A percentile compares a stretch with the other conserved stretches of the same genome.
phyloP scores from a whole-genome alignment of 2,113 vertebrate species.

The Chlorocebus sabaeus region DNA sequence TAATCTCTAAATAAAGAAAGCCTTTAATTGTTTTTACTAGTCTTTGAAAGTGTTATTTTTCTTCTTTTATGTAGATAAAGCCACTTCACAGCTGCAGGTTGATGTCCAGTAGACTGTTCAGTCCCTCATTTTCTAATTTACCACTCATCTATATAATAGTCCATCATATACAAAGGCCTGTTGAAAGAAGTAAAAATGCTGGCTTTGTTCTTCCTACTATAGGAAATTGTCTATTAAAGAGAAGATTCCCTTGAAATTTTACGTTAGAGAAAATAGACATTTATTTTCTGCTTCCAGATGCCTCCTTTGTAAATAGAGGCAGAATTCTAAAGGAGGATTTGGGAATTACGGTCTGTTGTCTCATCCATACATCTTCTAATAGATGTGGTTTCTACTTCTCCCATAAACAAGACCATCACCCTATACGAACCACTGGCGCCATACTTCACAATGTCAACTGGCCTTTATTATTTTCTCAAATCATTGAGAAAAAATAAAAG shows the following conservation, averaged over 20 bases:
- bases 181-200: background rate
- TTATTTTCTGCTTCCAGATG: background rate
- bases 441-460: background rate
- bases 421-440: background rate
- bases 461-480: background rate
- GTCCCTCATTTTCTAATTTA: background rate
- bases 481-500: background rate
- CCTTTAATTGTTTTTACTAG: background rate
- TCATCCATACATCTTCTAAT: background rate
- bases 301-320: background rate
- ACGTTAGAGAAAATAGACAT: background rate
- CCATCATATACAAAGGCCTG: background rate
- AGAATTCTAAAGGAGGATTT: background rate
- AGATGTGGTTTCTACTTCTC: background rate
- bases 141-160: background rate
- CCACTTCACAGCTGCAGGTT: background rate
- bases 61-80: background rate
- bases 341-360: background rate
- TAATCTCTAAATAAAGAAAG: background rate
- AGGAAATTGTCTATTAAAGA: background rate
- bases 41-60: background rate
- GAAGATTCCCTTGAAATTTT: constrained; percentile 9
- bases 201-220: background rate
- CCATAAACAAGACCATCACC: background rate
- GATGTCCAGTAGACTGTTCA: background rate